Evolutionary conservation across 2,113 vertebrate species (phyloP), one percentile per base, ranked within the genome.

Genomic region (Aythya baeri): DNA sequence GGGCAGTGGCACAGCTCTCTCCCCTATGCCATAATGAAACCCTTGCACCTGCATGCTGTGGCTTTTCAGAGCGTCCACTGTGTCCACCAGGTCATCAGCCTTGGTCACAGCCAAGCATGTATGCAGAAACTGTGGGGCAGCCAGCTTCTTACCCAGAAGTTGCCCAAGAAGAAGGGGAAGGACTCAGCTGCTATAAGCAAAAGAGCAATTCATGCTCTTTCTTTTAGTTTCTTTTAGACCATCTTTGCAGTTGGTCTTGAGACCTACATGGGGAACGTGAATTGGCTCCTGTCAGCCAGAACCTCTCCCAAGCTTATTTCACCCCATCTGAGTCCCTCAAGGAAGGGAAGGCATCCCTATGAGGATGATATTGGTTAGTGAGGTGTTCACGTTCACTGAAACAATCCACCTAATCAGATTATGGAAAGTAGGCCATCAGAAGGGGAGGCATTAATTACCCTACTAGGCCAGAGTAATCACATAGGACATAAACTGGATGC

Each of bases 211-310:
- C 6, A 3, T 55, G 31, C 5, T 41, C 63, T n/a, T 74, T 43
- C 27, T 50, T 68, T 67, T 32, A 49, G 41, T 16, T 27, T 34
- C 34, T 34, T 34, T 34, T 34, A 34, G 34, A 46, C 17, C n/a
- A 38, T 7, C 6, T 83, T 86, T 68, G 49, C n/a, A 16, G 22
- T 11, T 84, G 55, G 34, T 86, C 59, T 31, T 7, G 13, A 58
- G 21, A 86, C 26, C 55, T 81, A 43, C 0, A 1, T 5, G 17
- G 29, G 17, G 23, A 61, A 49, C 5, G 8, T 1, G 0, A 75
- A 46, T 34, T 34, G 2, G 13, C 21, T 81, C 65, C 16, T 77
- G 83, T 77, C 61, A 46, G 46, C n/a, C 44, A 31, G 23, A n/a
- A 67, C 17, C 27, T 59, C 55, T 31, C 46, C 25, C 43, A 84